Base-by-base conservation (phyloP, 2,888 invertebrate species). In the Cantharis lateralis region DNA sequence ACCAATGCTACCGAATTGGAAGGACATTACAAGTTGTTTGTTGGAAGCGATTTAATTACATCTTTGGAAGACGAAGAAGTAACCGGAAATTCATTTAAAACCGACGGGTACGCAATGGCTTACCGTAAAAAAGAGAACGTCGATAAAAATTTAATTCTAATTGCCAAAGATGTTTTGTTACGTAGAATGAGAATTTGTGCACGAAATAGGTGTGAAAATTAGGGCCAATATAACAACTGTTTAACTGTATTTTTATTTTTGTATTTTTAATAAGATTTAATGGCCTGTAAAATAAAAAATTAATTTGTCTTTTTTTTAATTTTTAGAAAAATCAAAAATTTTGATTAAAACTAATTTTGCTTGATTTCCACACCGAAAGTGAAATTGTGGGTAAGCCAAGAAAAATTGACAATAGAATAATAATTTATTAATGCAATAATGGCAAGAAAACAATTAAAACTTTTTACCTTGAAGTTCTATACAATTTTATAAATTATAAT, bases 21-120 rank as follows among this genome's bases (percentile, higher is more conserved):
- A 48, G 48, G 48, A n/a, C 48, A 48, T 48, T 48, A 48, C n/a
- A 48, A 48, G 9, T 48, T 48, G 9, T 48, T 48, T n/a, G 48
- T 48, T n/a, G 48, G n/a, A n/a, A 48, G n/a, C n/a, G 48, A 48
- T 48, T 5, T 48, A 48, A 48, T 48, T 0, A 48, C 48, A 9
- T n/a, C 48, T n/a, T n/a, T n/a, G 48, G 48, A 48, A n/a, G 48
- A 48, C 7, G 48, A 48, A n/a, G 48, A 48, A 7, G n/a, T n/a
- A 7, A n/a, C 9, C 7, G n/a, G n/a, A 48, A n/a, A n/a, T n/a
- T 48, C 48, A 1, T 80, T 80, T 73, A 78, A 78, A 74, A 61
- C 70, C 11, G 80, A 80, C 61, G 80, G 80, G 1, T 80, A 79
- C 61, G 78, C 78, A 1, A 64, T 78, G 74, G 80, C 76, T 5